phyloP scores from a whole-genome alignment of 2,113 vertebrate genomes.

The Willisornis vidua region DNA sequence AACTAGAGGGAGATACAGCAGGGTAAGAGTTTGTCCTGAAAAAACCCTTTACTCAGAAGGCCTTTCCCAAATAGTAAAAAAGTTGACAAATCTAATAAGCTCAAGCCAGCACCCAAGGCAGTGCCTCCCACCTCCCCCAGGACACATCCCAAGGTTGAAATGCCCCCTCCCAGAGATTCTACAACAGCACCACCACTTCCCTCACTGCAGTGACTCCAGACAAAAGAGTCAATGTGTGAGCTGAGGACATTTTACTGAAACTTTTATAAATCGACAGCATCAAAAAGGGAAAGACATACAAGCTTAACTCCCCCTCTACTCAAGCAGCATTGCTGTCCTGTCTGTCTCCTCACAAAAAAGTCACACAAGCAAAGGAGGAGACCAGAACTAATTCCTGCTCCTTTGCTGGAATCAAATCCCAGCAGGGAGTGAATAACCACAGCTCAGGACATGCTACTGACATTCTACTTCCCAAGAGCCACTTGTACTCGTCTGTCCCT shows the following conservation, averaged over 20 bases:
- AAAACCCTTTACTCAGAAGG: not conserved
- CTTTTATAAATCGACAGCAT: not conserved
- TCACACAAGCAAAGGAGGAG: not conserved
- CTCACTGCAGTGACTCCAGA: not conserved
- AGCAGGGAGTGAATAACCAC: not conserved
- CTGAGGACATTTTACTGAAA: not conserved
- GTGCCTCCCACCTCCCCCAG: not conserved
- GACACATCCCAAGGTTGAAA: not conserved
- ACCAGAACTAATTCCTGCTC: not conserved
- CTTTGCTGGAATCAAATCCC: not conserved
- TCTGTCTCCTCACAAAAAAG: accelerated
- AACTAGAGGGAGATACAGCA: conserved; percentile 1
- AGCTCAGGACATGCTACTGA: not conserved
- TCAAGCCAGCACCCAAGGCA: not conserved
- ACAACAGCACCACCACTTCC: not conserved
- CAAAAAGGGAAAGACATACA: not conserved
- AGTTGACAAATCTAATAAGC: not conserved
- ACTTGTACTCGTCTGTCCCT: not conserved
- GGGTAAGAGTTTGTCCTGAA: not conserved
- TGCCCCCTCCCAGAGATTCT: not conserved
- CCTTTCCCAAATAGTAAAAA: not conserved
- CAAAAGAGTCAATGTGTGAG: not conserved
- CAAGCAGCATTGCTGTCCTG: not conserved
- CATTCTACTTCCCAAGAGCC: not conserved
- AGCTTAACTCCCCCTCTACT: not conserved